phyloP scores from a whole-genome alignment of 1,140 invertebrate species.

The Condylostylus longicornis region DNA sequence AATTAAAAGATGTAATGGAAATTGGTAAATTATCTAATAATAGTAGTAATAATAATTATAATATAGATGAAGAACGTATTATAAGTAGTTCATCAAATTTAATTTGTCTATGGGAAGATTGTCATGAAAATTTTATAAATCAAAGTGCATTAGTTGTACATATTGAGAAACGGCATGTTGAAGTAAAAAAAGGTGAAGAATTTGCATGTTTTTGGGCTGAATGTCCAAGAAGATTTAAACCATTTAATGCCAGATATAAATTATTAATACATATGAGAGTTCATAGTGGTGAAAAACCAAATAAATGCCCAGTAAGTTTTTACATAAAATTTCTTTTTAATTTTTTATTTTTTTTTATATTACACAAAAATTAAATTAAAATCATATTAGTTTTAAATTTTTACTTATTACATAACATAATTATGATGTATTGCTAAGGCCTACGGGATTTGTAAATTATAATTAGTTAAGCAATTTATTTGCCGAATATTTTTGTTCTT shows the following conservation, averaged over 20 bases:
- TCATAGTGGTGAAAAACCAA: slow-evolving; percentile 90
- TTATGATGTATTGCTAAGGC: too few species aligned
- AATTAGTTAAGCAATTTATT: too few species aligned
- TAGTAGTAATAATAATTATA: too few species aligned
- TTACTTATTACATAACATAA: too few species aligned
- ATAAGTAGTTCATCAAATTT: too few species aligned
- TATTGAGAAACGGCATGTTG: slow-evolving; percentile 82
- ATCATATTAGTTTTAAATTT: neutral
- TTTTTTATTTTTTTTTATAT: slow-evolving; percentile 4
- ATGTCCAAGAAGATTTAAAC: slow-evolving; percentile 66
- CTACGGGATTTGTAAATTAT: too few species aligned
- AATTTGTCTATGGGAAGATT: slow-evolving; percentile 71
- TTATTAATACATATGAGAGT: slow-evolving; percentile 92
- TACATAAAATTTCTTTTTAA: slow-evolving; percentile 3
- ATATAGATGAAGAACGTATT: too few species aligned
- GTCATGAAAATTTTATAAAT: slow-evolving; percentile 58
- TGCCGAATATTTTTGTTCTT: too few species aligned
- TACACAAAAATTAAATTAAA: neutral
- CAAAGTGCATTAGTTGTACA: slow-evolving; percentile 73
- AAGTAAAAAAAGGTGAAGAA: slow-evolving; percentile 68
- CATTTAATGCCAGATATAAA: slow-evolving; percentile 94
- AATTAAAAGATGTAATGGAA: neutral
- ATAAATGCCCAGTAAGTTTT: slow-evolving; percentile 80
- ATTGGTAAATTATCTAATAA: too few species aligned
- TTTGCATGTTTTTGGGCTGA: slow-evolving; percentile 85